Base-by-base conservation (phyloP, 2,113 vertebrate genomes). In the Toxotes jaculatrix region DNA sequence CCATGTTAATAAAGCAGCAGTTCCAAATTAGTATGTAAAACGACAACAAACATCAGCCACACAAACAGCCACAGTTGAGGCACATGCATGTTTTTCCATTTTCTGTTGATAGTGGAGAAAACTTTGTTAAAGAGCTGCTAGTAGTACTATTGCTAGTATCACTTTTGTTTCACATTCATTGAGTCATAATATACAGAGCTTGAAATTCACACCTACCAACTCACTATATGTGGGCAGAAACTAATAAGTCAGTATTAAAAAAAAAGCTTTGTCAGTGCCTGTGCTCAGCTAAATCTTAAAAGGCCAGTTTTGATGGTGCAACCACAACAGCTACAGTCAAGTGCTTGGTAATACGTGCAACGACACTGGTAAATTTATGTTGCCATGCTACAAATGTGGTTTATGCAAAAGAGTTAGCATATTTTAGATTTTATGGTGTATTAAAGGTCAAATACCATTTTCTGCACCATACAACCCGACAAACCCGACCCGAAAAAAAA, bases 1-100 rank as follows among this genome's bases (percentile, higher is more conserved):
- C 19, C 12, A 21, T 70, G 91, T 93, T 92, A 92, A 87, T 89
- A 42, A 92, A 92, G 85, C 88, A 82, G 17, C 21, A 62, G 40
- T 27, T 77, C 43, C 45, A 17, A 17, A 23, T 89, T 83, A 87
- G 76, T 34, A 36, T 36, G 32, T 32, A 21, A 60, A 43, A 62
- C 10, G 34, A 74, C 12, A 57, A 49, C 21, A 82, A 56, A 70
- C 32, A 36, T n/a, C 42, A 21, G 70, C 60, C 38, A 81, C 40
- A 64, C 1, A 64, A 72, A 49, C 80, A 70, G 80, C 68, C 84
- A 78, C 23, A 57, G 19, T 47, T 12, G 77, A 73, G 49, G 31
- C 1, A 23, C 62, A 81, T 86, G 84, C 73, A 31, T 2, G 69
- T 13, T 21, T n/a, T 17, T 65, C 70, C 0, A 5, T 71, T 57